Conservation (phyloP, 1,140 invertebrate genomes). For the Temnothorax nylanderi region DNA sequence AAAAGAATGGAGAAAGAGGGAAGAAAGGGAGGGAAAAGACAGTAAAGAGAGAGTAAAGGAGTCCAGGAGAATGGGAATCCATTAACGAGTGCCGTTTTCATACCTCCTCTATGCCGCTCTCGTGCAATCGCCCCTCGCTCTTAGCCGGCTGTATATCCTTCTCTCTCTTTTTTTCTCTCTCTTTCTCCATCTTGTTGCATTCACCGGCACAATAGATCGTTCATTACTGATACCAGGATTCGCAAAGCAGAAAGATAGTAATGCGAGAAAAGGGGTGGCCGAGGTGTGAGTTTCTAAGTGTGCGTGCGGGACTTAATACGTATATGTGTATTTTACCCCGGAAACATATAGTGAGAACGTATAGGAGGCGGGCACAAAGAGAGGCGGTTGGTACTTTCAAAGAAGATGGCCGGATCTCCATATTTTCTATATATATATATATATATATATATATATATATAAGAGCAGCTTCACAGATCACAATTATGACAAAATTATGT, state of each 20-base stretch:
- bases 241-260: conserved; percentile 73
- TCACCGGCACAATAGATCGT: conserved; percentile 77
- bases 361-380: neutral
- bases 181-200: conserved; percentile 50
- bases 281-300: conserved; percentile 25
- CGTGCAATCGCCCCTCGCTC: neutral
- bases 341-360: neutral
- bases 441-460: too few relatives aligned
- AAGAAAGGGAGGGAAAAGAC: conserved; percentile 40
- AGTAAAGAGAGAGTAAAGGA: conserved; percentile 57
- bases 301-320: neutral
- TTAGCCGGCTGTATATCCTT: neutral
- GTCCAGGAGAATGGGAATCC: conserved; percentile 71
- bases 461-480: neutral
- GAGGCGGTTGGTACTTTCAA: conserved; percentile 29
- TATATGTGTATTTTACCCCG: neutral
- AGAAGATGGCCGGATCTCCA: conserved; percentile 10
- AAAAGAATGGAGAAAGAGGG: neutral
- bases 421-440: neutral
- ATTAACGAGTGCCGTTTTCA: conserved; percentile 82
- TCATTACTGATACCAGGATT: conserved; percentile 76
- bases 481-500: conserved; percentile 18
- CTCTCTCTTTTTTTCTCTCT: neutral
- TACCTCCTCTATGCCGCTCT: conserved; percentile 60
- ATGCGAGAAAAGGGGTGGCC: conserved; percentile 64